A percentile compares a stretch with the other conserved stretches of the same genome.
These are phyloP conservation scores for Stomorhina lunata DNA, from an alignment of 2,888 invertebrate genomes.

Conservation along the genomic window DNA sequence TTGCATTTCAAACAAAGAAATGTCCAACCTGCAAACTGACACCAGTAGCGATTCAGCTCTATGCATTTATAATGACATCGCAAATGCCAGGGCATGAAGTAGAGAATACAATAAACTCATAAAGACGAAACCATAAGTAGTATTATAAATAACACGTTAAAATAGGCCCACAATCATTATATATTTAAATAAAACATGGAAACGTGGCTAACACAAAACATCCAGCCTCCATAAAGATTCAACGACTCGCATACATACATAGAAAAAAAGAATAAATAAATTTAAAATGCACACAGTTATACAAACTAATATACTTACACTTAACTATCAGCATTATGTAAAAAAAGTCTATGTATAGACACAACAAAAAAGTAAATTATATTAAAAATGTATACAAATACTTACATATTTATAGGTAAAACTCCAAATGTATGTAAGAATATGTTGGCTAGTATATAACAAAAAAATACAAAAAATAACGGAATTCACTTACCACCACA, in stretches of 20 bases:
- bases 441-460: slow-evolving; percentile 23
- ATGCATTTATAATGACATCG: neutral
- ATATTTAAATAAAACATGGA: slow-evolving; percentile 58
- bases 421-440: neutral
- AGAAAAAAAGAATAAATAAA: slow-evolving; percentile 15
- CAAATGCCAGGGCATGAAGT: neutral
- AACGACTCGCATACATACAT: neutral
- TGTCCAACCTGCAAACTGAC: no score
- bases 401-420: neutral
- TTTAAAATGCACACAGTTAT: slow-evolving; percentile 30
- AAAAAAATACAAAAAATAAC: slow-evolving; percentile 45
- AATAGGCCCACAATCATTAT: slow-evolving; percentile 64
- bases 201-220: slow-evolving; percentile 22
- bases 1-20: neutral
- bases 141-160: slow-evolving; percentile 65
- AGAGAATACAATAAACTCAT: slow-evolving; percentile 59
- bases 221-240: slow-evolving; percentile 54
- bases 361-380: slow-evolving; percentile 63
- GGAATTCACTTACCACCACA: slow-evolving; percentile 51
- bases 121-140: slow-evolving; percentile 65
- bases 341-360: slow-evolving; percentile 62
- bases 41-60: no score
- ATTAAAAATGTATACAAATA: slow-evolving; percentile 39
- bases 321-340: slow-evolving; percentile 22
- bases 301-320: slow-evolving; percentile 17